Evolutionary conservation across 2,113 vertebrate species (phyloP).

Genomic region (Pterocles burchelli): DNA sequence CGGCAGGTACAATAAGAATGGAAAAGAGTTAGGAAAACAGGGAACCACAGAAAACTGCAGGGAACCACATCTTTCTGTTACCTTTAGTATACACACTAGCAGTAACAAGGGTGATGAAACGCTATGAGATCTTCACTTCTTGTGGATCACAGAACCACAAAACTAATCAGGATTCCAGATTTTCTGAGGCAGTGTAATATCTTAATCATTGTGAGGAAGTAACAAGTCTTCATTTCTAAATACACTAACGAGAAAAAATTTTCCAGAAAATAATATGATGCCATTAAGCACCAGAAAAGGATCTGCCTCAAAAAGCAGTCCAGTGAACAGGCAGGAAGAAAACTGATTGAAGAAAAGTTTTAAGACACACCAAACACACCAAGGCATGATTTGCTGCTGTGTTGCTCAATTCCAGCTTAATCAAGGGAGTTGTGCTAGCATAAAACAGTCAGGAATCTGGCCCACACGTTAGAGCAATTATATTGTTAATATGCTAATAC

Average conservation of each 20-base stretch:
- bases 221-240: background rate
- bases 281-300: background rate
- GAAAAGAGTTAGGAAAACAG: background rate
- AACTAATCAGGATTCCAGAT: background rate
- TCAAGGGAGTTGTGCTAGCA: background rate
- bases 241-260: background rate
- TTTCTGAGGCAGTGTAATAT: background rate
- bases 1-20: background rate
- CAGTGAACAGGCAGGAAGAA: background rate
- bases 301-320: background rate
- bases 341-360: background rate
- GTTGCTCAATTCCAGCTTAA: background rate
- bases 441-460: background rate
- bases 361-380: background rate
- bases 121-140: background rate
- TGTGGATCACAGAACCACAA: background rate
- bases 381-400: background rate
- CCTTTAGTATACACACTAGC: background rate
- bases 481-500: constrained; percentile 17
- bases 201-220: background rate
- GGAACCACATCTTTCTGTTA: background rate
- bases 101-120: background rate
- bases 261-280: background rate
- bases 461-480: background rate
- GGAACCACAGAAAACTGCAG: background rate